A percentile compares a stretch with the other conserved stretches of the same genome.
phyloP scores from a whole-genome alignment of 2,113 vertebrate species.

The Platanista minor region DNA sequence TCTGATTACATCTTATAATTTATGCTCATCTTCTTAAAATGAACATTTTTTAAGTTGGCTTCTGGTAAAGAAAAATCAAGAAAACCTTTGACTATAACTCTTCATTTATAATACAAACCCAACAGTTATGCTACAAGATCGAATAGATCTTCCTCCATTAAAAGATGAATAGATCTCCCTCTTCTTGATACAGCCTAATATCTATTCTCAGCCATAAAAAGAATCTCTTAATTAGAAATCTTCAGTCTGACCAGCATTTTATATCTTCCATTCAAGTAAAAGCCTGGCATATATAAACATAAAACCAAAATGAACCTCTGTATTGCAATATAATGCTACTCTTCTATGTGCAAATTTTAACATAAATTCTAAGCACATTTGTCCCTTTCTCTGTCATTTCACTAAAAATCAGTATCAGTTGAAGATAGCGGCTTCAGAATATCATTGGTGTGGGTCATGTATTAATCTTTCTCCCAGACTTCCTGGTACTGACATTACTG shows the following conservation, averaged over 20 bases:
- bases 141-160: not conserved
- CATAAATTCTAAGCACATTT: not conserved
- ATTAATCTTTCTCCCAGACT: not conserved
- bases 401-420: not conserved
- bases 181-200: not conserved
- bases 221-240: not conserved
- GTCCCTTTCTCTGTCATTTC: not conserved
- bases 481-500: not conserved
- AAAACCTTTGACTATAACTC: not conserved
- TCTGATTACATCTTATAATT: not conserved
- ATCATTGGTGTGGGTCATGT: not conserved
- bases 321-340: not conserved
- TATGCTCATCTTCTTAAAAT: not conserved
- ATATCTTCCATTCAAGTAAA: not conserved
- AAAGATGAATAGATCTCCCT: not conserved
- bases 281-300: not conserved
- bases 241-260: not conserved
- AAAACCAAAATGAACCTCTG: not conserved
- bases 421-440: not conserved
- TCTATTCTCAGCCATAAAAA: not conserved
- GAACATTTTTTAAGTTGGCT: not conserved
- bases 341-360: not conserved
- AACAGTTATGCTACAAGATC: not conserved
- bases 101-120: not conserved
- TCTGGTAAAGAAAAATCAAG: not conserved